These are phyloP conservation scores for Mormoops blainvillei DNA, from an alignment of 2,113 vertebrate species.

Conservation along the genomic window DNA sequence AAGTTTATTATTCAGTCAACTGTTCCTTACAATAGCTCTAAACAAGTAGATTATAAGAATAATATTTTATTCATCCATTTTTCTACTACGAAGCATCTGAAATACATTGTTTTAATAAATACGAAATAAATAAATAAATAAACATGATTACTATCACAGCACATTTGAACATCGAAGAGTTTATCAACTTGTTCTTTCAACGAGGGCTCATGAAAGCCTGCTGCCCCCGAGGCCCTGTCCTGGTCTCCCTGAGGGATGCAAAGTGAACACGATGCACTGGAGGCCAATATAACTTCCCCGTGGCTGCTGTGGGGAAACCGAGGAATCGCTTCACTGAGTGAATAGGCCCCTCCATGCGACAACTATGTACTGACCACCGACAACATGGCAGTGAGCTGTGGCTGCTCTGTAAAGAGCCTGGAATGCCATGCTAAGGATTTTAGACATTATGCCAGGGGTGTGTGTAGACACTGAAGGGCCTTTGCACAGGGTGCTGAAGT, in stretches of 20 bases:
- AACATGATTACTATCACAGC: background rate
- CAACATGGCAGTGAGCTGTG: background rate
- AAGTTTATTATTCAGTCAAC: background rate
- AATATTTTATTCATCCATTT: slow-evolving; percentile 5
- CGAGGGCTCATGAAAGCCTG: background rate
- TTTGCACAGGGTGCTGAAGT: background rate
- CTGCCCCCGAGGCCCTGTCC: background rate
- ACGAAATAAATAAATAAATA: background rate
- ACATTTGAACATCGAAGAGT: background rate
- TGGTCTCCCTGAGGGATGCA: background rate
- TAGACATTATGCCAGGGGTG: background rate
- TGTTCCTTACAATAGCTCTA: background rate
- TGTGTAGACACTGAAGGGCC: background rate
- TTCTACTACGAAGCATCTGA: background rate
- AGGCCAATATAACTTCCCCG: background rate
- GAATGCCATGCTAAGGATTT: background rate
- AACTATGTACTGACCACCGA: background rate
- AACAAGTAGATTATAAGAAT: background rate
- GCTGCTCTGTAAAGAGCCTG: background rate
- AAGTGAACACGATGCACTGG: background rate
- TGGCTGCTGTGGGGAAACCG: background rate
- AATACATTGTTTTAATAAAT: background rate
- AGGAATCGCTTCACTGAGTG: background rate
- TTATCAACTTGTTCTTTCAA: background rate
- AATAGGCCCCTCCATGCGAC: background rate